These are phyloP conservation scores for Apogon hyalosoma DNA, from an alignment of 2,797 vertebrate species.

Conservation along the genomic window DNA sequence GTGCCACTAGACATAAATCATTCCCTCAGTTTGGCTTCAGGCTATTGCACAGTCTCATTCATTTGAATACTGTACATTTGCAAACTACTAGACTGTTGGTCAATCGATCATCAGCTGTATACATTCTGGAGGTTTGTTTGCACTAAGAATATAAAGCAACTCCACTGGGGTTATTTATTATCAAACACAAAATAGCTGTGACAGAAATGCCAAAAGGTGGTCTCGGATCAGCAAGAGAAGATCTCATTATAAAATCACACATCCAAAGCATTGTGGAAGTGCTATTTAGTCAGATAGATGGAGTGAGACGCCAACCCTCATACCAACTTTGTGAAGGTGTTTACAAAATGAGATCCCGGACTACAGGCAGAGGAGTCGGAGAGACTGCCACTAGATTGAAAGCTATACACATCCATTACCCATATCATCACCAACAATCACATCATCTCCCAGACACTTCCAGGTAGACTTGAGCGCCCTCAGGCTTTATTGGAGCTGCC, in stretches of 20 bases:
- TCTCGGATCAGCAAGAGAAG: constrained; percentile 59
- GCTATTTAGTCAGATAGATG: constrained; percentile 51
- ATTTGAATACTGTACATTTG: constrained; percentile 78
- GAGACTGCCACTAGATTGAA: constrained; percentile 58
- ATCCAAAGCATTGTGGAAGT: constrained; percentile 48
- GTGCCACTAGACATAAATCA: constrained; percentile 77
- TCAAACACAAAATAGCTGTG: constrained; percentile 53
- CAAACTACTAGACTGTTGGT: constrained; percentile 64
- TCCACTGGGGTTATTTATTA: constrained; percentile 64
- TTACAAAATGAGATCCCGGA: constrained; percentile 55
- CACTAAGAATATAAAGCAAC: constrained; percentile 72
- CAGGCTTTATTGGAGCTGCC: constrained; percentile 62
- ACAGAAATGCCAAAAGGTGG: constrained; percentile 73
- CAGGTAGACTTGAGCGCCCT: constrained; percentile 59
- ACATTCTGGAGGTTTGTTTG: constrained; percentile 69
- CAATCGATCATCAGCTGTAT: constrained; percentile 74
- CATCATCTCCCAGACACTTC: constrained; percentile 74
- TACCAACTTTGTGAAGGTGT: constrained; percentile 54
- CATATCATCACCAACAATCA: constrained; percentile 76
- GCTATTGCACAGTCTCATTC: constrained; percentile 73
- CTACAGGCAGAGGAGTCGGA: constrained; percentile 47
- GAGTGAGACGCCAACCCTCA: constrained; percentile 29
- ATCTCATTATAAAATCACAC: constrained; percentile 59
- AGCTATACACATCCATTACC: constrained; percentile 72
- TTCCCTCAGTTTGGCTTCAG: constrained; percentile 67